Percentiles rank a stretch among this genome's conserved stretches.
Evolutionary conservation across 2,113 vertebrate species (phyloP).

Genomic region (Ovis aries): ARS-UI_Ramb_v3.0 NC_056068.1:16313501-16314000

Average conservation of each 20-base stretch:
- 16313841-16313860: not conserved
- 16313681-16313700: not conserved
- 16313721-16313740: not conserved
- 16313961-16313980: not conserved
- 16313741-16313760: not conserved
- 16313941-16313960: not conserved
- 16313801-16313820: not conserved
- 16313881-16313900: not conserved
- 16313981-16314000: not conserved
- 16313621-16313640: not conserved
- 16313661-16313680: not conserved
- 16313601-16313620: not conserved
- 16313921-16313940: not conserved
- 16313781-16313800: not conserved
- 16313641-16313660: not conserved
- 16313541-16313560: slow-evolving; percentile 82
- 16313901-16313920: not conserved
- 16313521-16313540: slow-evolving; percentile 95
- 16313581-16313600: not conserved
- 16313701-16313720: not conserved
- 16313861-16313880: not conserved
- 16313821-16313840: not conserved
- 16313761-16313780: not conserved
- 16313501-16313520: slow-evolving; percentile 97
- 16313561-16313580: not conserved